These are phyloP conservation scores for Zosterops japonicus DNA, from an alignment of 2,113 vertebrate genomes.

Conservation along the genomic window DNA sequence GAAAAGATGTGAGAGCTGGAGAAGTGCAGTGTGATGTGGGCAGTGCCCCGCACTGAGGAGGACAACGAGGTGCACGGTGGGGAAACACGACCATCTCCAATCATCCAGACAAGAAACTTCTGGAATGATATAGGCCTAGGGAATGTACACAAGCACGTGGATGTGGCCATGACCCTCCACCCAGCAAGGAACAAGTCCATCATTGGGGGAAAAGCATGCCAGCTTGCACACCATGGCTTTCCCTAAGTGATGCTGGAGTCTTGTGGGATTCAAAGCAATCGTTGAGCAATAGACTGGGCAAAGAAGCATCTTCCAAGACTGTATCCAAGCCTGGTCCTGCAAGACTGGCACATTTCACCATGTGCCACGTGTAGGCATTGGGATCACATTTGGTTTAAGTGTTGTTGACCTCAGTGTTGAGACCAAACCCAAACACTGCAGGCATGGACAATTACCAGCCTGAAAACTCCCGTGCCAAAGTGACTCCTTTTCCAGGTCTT, in stretches of 20 bases:
- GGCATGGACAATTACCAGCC: background rate
- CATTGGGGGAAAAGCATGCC: accelerated
- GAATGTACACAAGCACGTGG: accelerated
- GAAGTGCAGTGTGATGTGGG: background rate
- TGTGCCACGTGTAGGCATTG: accelerated
- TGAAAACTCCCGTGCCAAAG: background rate
- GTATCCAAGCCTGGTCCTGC: background rate
- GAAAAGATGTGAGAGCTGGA: background rate
- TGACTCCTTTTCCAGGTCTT: background rate
- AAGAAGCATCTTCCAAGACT: background rate
- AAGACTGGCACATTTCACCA: background rate
- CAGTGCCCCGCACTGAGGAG: accelerated
- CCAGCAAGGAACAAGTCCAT: background rate
- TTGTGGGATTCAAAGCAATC: accelerated
- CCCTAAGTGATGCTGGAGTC: background rate
- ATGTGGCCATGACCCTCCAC: accelerated
- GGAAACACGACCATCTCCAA: background rate
- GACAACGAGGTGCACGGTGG: accelerated
- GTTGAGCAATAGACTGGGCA: accelerated
- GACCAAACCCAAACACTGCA: background rate
- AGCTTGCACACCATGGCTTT: background rate
- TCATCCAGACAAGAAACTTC: background rate
- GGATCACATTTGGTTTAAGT: background rate
- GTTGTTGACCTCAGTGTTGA: background rate
- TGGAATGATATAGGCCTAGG: background rate